These are phyloP conservation scores for Chaetodon trifascialis DNA, from an alignment of 2,113 vertebrate species.

Conservation along the genomic window DNA sequence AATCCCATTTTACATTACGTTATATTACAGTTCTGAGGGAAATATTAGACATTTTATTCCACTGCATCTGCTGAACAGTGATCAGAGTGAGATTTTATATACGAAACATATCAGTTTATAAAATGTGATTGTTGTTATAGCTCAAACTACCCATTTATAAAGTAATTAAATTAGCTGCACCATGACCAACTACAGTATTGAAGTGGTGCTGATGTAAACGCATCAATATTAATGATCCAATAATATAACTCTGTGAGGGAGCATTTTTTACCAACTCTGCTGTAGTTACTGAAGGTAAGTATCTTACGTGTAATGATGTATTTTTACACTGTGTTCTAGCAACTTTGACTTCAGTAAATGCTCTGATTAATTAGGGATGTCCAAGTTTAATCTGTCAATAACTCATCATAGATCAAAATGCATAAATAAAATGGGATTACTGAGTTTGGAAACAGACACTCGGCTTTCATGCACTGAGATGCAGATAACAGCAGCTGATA, in stretches of 20 bases:
- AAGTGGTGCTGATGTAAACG: background rate
- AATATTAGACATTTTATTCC: background rate
- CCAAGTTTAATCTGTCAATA: background rate
- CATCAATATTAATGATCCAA: background rate
- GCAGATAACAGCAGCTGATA: background rate
- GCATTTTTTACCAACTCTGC: background rate
- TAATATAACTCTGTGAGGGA: background rate
- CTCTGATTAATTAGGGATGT: background rate
- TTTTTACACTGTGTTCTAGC: background rate
- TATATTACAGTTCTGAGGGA: background rate
- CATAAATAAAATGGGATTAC: background rate
- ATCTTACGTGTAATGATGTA: background rate
- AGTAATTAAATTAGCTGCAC: background rate
- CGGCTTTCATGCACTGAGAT: background rate
- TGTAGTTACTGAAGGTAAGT: background rate
- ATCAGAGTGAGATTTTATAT: background rate
- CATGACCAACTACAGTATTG: background rate
- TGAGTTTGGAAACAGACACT: background rate
- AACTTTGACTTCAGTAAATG: background rate
- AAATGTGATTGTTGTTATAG: background rate
- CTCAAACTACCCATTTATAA: background rate
- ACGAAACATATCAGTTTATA: background rate
- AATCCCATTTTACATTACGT: too few relatives aligned
- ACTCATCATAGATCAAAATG: background rate
- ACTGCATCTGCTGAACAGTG: background rate